A percentile compares a stretch with the other conserved stretches of the same genome.
phyloP scores from a whole-genome alignment of 1,140 invertebrate genomes.

The Pygmarrhopalites habei region DNA sequence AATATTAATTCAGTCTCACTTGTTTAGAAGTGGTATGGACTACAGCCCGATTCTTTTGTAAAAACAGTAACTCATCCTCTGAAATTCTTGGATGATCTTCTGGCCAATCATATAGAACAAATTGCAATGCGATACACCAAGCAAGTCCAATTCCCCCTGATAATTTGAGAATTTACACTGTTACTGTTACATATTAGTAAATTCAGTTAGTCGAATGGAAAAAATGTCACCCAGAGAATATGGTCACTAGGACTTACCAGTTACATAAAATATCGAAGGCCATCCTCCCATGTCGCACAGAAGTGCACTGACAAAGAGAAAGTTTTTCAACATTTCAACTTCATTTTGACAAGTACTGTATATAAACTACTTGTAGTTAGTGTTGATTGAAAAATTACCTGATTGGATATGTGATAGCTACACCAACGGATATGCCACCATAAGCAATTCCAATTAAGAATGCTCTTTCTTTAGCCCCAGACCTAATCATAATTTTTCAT shows the following conservation, averaged over 20 bases:
- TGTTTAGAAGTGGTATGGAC: conserved; percentile 4
- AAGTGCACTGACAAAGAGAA: conserved; percentile 45
- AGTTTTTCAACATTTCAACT: too few species aligned
- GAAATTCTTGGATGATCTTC: conserved; percentile 49
- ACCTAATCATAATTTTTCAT: conserved; percentile 1
- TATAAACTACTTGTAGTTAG: too few species aligned
- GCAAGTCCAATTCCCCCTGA: conserved; percentile 42
- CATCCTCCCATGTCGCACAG: conserved; percentile 45
- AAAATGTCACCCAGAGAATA: too few species aligned
- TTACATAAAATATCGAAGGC: conserved; percentile 46
- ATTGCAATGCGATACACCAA: conserved; percentile 46
- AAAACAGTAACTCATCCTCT: conserved; percentile 46
- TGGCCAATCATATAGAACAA: conserved; percentile 48
- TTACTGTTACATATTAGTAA: too few species aligned
- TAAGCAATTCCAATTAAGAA: conserved; percentile 43
- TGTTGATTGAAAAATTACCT: too few species aligned
- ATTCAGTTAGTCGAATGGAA: too few species aligned
- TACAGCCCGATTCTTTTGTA: conserved; percentile 37
- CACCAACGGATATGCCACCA: conserved; percentile 44
- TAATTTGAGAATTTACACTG: too few species aligned
- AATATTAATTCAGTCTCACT: not conserved
- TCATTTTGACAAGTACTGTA: too few species aligned
- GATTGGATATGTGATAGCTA: conserved; percentile 45
- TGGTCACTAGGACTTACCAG: conserved; percentile 34
- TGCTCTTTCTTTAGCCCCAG: conserved; percentile 11